A percentile compares a stretch with the other conserved stretches of the same genome.
Conservation (phyloP, 2,888 invertebrate species). For the Perizoma flavofasciatum region DNA sequence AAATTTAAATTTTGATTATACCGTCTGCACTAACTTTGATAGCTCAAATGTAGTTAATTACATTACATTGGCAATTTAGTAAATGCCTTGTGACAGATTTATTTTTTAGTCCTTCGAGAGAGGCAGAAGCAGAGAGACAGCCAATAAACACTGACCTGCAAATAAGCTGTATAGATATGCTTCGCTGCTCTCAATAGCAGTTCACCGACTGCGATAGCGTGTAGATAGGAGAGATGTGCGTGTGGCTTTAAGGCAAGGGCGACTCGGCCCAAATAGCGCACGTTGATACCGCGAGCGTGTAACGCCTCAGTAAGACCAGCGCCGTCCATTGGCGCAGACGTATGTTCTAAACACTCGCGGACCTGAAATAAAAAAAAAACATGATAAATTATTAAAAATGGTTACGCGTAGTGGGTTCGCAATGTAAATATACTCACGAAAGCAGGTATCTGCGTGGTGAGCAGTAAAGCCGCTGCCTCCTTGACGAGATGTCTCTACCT, state of each 20-base stretch:
- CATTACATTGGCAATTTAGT: no score
- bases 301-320: conserved; percentile 95
- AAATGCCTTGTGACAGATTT: no score
- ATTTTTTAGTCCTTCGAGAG: no score
- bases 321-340: conserved; percentile 98
- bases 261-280: conserved; percentile 97
- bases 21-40: no score
- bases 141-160: conserved; percentile 85
- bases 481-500: conserved; percentile 95
- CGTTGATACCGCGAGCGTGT: conserved; percentile 98
- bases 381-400: no score
- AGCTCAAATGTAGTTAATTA: no score
- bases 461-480: conserved; percentile 97
- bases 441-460: conserved; percentile 96
- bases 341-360: conserved; percentile 95
- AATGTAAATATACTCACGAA: conserved; percentile 86
- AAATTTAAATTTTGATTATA: no score
- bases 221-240: conserved; percentile 92
- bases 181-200: conserved; percentile 95
- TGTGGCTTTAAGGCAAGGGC: conserved; percentile 90
- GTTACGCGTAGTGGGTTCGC: neutral
- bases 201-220: conserved; percentile 96
- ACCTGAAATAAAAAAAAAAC: conserved; percentile 81
- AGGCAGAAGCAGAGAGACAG: no score
- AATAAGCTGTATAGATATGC: conserved; percentile 95